Conservation (phyloP, 2,113 vertebrate genomes). For the Lepus europaeus region DNA sequence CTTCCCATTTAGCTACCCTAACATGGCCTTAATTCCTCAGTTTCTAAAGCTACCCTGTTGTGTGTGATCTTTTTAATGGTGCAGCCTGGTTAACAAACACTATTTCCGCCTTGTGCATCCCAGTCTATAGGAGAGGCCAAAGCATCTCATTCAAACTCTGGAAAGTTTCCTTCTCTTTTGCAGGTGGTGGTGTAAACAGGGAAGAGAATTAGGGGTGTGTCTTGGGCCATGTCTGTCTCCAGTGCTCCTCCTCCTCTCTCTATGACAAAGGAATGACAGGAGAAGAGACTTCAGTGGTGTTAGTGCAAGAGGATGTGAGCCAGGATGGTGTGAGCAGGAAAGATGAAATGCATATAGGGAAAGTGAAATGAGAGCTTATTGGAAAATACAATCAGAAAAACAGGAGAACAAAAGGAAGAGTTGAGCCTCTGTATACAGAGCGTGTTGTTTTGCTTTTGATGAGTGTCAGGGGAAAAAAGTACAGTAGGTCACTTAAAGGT, state of each 20-base stretch:
- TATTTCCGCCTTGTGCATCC: conserved; percentile 68
- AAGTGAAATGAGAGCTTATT: conserved; percentile 12
- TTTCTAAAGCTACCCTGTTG: conserved; percentile 67
- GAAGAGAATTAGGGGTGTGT: conserved; percentile 71
- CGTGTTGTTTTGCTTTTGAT: conserved; percentile 58
- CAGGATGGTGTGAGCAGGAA: neutral
- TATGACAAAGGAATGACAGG: conserved; percentile 58
- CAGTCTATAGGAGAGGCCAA: conserved; percentile 71
- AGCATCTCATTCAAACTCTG: conserved; percentile 70
- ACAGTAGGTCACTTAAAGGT: conserved; percentile 51
- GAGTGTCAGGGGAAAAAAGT: conserved; percentile 16
- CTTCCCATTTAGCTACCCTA: conserved; percentile 63
- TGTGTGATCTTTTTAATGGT: conserved; percentile 72
- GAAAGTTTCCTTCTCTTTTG: conserved; percentile 72
- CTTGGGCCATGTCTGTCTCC: neutral
- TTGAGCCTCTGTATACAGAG: neutral
- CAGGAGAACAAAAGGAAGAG: neutral
- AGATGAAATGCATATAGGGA: neutral
- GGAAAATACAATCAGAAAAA: conserved; percentile 27
- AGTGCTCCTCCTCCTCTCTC: conserved; percentile 19
- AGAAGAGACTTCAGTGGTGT: neutral
- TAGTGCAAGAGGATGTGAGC: neutral
- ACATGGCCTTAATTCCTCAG: conserved; percentile 46
- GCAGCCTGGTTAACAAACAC: conserved; percentile 67
- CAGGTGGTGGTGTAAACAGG: conserved; percentile 75